Conservation (phyloP, 1,140 invertebrate species). For the Leptinotarsa undecemlineata region DNA sequence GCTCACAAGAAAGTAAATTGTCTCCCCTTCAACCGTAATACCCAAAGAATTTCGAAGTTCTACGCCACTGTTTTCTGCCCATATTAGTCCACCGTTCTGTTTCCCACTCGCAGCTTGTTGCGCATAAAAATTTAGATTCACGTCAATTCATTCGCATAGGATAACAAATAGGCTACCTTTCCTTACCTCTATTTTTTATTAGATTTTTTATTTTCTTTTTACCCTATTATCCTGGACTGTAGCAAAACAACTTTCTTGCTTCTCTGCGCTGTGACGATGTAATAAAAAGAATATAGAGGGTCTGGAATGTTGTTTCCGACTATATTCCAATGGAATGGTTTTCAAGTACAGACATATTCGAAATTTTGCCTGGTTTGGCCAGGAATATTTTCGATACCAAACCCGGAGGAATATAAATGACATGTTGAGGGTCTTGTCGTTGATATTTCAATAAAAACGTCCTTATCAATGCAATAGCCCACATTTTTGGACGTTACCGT, state of each 20-base stretch:
- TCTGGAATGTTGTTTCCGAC: background rate
- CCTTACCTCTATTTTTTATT: background rate
- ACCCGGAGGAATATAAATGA: no score
- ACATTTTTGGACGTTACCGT: no score
- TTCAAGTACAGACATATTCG: background rate
- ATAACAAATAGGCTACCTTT: constrained; percentile 3
- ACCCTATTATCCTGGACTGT: background rate
- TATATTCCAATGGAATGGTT: background rate
- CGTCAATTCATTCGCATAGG: constrained; percentile 2
- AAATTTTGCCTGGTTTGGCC: background rate
- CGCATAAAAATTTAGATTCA: background rate
- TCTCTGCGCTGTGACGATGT: background rate
- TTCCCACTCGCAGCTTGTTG: background rate
- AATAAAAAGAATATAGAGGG: background rate
- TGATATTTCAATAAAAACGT: no score
- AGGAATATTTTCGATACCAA: no score
- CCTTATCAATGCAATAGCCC: no score
- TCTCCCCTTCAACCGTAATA: no score
- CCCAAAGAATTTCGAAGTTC: no score
- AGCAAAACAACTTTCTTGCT: background rate
- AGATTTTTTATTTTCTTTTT: background rate
- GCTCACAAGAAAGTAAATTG: no score
- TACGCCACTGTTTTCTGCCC: background rate
- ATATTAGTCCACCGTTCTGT: background rate
- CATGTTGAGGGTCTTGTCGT: no score